phyloP scores from a whole-genome alignment of 1,140 invertebrate genomes.

The Cylas formicarius region DNA sequence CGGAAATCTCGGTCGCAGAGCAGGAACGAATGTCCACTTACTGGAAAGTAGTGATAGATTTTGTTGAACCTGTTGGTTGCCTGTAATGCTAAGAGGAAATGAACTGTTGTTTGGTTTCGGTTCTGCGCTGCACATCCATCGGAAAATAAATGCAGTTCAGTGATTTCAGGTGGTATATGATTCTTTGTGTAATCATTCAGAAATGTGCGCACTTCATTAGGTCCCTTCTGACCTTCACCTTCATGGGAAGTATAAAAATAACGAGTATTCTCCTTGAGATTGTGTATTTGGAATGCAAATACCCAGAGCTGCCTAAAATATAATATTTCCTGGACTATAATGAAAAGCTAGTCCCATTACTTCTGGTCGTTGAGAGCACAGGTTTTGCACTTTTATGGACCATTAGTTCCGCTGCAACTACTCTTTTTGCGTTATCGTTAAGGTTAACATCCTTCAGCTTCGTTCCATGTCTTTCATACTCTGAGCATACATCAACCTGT shows the following conservation, averaged over 20 bases:
- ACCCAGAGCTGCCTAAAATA: slow-evolving; percentile 31
- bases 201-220: slow-evolving; percentile 16
- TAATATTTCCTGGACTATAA: no score
- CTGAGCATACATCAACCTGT: slow-evolving; percentile 31
- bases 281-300: slow-evolving; percentile 34
- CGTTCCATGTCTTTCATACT: slow-evolving; percentile 20
- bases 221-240: slow-evolving; percentile 12
- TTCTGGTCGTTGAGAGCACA: slow-evolving; percentile 21
- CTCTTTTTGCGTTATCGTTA: slow-evolving; percentile 29
- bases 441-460: slow-evolving; percentile 33
- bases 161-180: slow-evolving; percentile 19
- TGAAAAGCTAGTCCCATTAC: slow-evolving; percentile 30
- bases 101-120: slow-evolving; percentile 26
- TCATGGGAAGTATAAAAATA: slow-evolving; percentile 31
- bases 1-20: slow-evolving; percentile 36
- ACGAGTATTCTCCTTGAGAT: slow-evolving; percentile 27
- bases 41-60: slow-evolving; percentile 34
- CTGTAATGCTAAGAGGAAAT: slow-evolving; percentile 25
- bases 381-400: slow-evolving; percentile 20
- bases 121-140: slow-evolving; percentile 34
- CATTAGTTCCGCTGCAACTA: slow-evolving; percentile 28
- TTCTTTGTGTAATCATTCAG: slow-evolving; percentile 13
- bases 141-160: slow-evolving; percentile 28
- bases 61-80: no score
- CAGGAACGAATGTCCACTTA: slow-evolving; percentile 36